Conservation (phyloP, 2,113 vertebrate species). For the Ceyx melanurus region DNA sequence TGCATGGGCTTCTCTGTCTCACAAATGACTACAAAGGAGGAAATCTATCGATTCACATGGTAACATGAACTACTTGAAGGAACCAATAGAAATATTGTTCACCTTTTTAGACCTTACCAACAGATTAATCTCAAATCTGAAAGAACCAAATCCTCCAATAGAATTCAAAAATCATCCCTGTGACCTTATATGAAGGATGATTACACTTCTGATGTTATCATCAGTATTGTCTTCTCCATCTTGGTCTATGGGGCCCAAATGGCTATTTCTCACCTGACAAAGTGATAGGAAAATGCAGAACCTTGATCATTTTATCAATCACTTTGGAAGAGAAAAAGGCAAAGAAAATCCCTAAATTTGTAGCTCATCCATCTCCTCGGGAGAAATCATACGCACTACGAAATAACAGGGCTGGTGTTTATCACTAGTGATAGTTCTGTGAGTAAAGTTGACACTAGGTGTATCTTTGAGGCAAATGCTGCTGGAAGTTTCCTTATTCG, state of each 20-base stretch:
- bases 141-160: slow-evolving; percentile 45
- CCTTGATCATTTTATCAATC: background rate
- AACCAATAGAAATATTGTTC: slow-evolving; percentile 58
- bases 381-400: background rate
- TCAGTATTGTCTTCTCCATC: background rate
- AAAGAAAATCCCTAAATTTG: background rate
- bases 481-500: background rate
- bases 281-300: background rate
- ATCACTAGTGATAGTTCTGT: background rate
- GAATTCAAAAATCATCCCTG: background rate
- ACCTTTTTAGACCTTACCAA: slow-evolving; percentile 61
- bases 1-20: background rate
- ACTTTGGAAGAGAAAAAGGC: background rate
- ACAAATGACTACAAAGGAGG: slow-evolving; percentile 16
- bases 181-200: slow-evolving; percentile 57
- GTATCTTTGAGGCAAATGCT: background rate
- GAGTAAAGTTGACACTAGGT: background rate
- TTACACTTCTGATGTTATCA: background rate
- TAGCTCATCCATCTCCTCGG: background rate
- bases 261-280: background rate
- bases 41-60: slow-evolving; percentile 23
- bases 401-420: background rate
- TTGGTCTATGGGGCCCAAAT: background rate
- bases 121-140: slow-evolving; percentile 37
- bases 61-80: background rate